phyloP scores from a whole-genome alignment of 2,888 invertebrate genomes.

The Nudaria mundana region DNA sequence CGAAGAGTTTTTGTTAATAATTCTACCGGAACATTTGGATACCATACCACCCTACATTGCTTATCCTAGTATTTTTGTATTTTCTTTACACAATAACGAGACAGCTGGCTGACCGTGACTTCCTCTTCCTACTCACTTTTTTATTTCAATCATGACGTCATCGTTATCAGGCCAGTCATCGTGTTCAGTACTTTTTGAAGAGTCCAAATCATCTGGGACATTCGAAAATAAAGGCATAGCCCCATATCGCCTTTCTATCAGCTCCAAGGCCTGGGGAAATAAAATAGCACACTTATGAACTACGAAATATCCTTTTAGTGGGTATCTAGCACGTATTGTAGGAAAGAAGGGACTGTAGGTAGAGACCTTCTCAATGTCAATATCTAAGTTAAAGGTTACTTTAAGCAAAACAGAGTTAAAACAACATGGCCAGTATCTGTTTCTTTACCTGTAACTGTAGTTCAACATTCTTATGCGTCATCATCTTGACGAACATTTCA shows the following conservation, averaged over 20 bases:
- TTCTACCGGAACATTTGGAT: too few relatives aligned
- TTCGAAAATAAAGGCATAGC: constrained; percentile 83
- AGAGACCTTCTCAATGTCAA: background rate
- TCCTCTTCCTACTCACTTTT: constrained; percentile 66
- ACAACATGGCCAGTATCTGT: too few relatives aligned
- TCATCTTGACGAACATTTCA: constrained; percentile 93
- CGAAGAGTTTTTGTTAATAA: too few relatives aligned
- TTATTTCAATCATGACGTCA: constrained; percentile 83
- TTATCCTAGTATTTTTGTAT: too few relatives aligned
- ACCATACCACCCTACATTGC: too few relatives aligned
- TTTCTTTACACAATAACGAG: too few relatives aligned
- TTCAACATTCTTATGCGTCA: constrained; percentile 96
- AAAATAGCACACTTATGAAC: too few relatives aligned
- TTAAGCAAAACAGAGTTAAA: too few relatives aligned
- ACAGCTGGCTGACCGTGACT: background rate
- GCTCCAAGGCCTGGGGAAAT: constrained; percentile 86
- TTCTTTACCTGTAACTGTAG: constrained; percentile 85
- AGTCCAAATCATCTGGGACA: constrained; percentile 58
- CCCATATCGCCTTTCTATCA: constrained; percentile 90
- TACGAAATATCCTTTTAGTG: too few relatives aligned
- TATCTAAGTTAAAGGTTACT: too few relatives aligned
- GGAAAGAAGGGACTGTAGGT: too few relatives aligned
- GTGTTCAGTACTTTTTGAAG: constrained; percentile 52
- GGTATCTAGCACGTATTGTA: too few relatives aligned
- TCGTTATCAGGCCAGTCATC: constrained; percentile 71